phyloP scores from a whole-genome alignment of 2,888 invertebrate species.

The Sarcophaga rosellei region DNA sequence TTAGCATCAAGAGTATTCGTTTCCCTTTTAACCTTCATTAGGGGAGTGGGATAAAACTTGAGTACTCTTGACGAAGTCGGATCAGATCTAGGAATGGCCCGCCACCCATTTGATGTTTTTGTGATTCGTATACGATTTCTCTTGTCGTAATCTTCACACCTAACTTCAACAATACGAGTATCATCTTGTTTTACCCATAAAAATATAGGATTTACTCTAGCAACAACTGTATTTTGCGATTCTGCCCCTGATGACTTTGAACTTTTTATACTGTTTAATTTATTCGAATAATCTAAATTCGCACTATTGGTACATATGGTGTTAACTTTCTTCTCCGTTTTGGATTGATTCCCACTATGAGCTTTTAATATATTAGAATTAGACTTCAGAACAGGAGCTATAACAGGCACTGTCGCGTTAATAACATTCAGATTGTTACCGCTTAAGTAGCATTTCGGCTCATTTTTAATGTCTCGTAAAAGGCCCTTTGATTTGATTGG shows the following conservation, averaged over 20 bases:
- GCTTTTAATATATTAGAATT: not conserved
- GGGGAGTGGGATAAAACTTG: conserved; percentile 78
- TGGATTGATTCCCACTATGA: conserved; percentile 2
- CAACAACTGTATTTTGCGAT: conserved; percentile 36
- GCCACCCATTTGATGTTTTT: conserved; percentile 91
- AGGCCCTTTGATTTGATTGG: conserved; percentile 60
- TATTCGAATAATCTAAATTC: not conserved
- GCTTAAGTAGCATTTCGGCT: conserved; percentile 75
- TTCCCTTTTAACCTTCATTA: conserved; percentile 80
- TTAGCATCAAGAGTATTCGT: conserved; percentile 65
- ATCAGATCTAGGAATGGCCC: conserved; percentile 90
- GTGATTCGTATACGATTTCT: conserved; percentile 91
- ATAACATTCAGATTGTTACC: conserved; percentile 14
- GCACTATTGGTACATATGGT: not conserved
- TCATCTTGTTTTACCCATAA: conserved; percentile 92
- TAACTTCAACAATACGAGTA: conserved; percentile 90
- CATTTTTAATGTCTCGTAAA: conserved; percentile 77
- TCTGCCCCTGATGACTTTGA: conserved; percentile 20
- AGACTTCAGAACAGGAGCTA: not conserved
- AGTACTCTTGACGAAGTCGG: conserved; percentile 77
- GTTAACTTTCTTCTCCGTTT: not conserved
- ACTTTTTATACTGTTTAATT: not conserved
- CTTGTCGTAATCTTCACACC: conserved; percentile 93
- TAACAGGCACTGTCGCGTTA: not conserved
- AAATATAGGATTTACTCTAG: conserved; percentile 88